Evolutionary conservation across 2,888 invertebrate species (phyloP).

Genomic region (Lacanobia wlatinum): DNA sequence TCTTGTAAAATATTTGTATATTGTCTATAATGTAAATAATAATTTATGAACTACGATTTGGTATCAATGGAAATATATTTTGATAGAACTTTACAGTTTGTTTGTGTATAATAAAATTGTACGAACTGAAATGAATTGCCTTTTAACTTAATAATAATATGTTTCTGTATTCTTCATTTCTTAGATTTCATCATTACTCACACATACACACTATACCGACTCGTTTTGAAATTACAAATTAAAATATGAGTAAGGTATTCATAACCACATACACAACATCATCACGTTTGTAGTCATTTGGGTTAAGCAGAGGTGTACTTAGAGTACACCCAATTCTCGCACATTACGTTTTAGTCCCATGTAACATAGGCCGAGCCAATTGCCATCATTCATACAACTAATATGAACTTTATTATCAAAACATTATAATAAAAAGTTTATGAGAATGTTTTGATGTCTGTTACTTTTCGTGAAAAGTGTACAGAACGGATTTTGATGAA

Average conservation of each 20-base stretch:
- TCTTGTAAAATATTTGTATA: constrained; percentile 67
- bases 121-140: constrained; percentile 47
- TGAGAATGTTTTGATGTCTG: no score
- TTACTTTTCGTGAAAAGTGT: no score
- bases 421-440: no score
- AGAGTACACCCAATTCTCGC: background rate
- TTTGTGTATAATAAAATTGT: constrained; percentile 85
- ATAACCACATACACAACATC: background rate
- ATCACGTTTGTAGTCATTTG: no score
- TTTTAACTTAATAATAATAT: constrained; percentile 9
- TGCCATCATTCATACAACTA: background rate
- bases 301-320: no score
- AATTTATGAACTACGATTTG: constrained; percentile 78
- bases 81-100: constrained; percentile 80
- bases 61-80: constrained; percentile 78
- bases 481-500: no score
- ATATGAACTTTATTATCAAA: no score
- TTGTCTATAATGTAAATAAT: constrained; percentile 80
- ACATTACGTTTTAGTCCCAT: background rate
- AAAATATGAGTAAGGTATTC: background rate
- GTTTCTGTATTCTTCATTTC: no score
- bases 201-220: no score
- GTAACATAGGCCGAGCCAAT: background rate
- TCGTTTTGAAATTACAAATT: no score
- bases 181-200: no score